Conservation (phyloP, 2,888 invertebrate genomes). For the Actias luna region DNA sequence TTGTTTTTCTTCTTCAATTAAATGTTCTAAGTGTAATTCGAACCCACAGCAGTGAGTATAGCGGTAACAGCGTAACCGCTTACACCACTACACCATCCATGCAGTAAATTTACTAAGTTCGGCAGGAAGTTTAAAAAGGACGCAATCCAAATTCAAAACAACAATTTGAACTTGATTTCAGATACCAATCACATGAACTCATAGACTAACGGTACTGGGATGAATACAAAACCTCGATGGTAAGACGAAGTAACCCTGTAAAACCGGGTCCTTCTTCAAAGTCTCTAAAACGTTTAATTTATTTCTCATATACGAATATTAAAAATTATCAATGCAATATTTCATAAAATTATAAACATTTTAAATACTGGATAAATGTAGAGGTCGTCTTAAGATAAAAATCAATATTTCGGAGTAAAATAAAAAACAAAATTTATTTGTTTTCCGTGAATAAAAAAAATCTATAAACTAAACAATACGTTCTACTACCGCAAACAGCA, state of each 20-base stretch:
- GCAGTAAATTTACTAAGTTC: too few relatives aligned
- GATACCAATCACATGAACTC: not conserved
- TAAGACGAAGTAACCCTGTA: not conserved
- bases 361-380: too few relatives aligned
- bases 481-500: not conserved
- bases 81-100: too few relatives aligned
- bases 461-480: not conserved
- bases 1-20: too few relatives aligned
- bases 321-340: too few relatives aligned
- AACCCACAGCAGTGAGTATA: too few relatives aligned
- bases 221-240: not conserved
- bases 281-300: not conserved
- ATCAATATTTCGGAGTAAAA: not conserved
- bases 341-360: too few relatives aligned
- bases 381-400: not conserved
- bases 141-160: not conserved
- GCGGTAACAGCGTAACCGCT: too few relatives aligned
- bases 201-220: conserved; percentile 6
- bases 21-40: too few relatives aligned
- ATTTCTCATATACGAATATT: too few relatives aligned
- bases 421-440: not conserved
- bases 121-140: not conserved
- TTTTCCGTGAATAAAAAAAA: not conserved
- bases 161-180: not conserved
- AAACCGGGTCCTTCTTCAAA: not conserved